Evolutionary conservation across 2,888 invertebrate species (phyloP).

Genomic region (Coelinius sp.): DNA sequence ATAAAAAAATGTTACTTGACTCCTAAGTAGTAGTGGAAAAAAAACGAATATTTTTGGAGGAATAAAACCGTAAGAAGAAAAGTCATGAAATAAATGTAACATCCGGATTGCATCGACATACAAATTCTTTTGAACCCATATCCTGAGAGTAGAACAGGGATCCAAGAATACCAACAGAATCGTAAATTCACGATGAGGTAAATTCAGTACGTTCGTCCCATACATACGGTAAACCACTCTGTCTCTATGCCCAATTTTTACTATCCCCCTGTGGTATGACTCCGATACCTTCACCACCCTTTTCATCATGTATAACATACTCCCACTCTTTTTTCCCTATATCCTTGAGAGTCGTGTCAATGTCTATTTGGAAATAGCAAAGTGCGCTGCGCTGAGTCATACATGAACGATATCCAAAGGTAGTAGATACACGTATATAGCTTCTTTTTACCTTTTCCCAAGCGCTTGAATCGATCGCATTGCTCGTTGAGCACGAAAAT

Average conservation of each 20-base stretch:
- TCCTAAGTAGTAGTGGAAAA: background rate
- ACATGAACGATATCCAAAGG: background rate
- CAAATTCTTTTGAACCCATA: background rate
- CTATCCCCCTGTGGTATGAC: background rate
- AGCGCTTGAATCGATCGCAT: conserved; percentile 29
- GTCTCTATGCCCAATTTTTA: background rate
- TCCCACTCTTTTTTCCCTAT: background rate
- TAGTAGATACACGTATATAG: background rate
- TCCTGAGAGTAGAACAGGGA: background rate
- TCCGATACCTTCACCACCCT: background rate
- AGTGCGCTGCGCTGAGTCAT: conserved; percentile 29
- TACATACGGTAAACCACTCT: conserved; percentile 1
- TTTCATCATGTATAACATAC: background rate
- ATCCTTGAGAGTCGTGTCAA: conserved; percentile 28
- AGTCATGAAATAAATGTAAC: conserved; percentile 14
- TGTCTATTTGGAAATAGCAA: conserved; percentile 28
- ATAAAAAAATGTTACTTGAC: no score
- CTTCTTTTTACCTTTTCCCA: conserved; percentile 7
- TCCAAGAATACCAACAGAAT: background rate
- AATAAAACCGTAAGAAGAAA: background rate
- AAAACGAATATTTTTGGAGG: background rate
- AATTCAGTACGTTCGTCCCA: background rate
- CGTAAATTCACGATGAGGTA: conserved; percentile 28
- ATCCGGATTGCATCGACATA: conserved; percentile 5
- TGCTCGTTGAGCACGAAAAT: conserved; percentile 33